Evolutionary conservation across 2,797 vertebrate genomes (phyloP), one percentile per base, ranked within the genome.

Genomic region (Myotis daubentonii): DNA sequence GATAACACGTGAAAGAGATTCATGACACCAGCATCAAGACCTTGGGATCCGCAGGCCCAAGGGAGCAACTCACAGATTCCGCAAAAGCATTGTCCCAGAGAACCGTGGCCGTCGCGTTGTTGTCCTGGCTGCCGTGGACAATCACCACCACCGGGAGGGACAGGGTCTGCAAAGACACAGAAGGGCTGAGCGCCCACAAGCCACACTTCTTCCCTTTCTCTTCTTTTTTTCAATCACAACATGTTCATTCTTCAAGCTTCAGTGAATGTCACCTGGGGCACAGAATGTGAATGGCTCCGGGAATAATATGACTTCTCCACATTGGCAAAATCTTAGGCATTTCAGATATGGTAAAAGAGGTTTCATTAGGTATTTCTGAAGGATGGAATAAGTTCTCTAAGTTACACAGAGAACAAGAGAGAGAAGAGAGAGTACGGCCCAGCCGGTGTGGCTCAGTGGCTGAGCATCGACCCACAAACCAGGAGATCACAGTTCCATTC

Each of bases 51-150:
- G 8, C 20, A 25, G 10, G 78, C 23, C 0, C 51, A 1, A 41
- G 0, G 16, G 41, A 17, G 20, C 17, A 91, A 99, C 99, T 99
- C 97, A 99, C 99, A 0, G 99, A 99, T 96, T 99, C 99, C 0
- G 99, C 99, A 41, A 99, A 99, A 74, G 99, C 99, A 0, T 99
- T 99, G 98, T 99, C 99, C 99, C 99, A 99, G 55, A 99, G 98
- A 75, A 99, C 99, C 0, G 99, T 99, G 76, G 99, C 99, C 0
- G 99, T 99, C 8, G 99, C 99, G 0, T 99, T 99, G 97, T 99
- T 99, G 98, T 99, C 99, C 97, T 99, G 99, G 98, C 99, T 99
- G 53, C 99, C 99, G 0, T 99, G 99, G 57, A 99, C 99, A 0
- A 99, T 99, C 93, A 99, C 99, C 38, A 99, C 99, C 89, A 99